Evolutionary conservation across 1,140 invertebrate species (phyloP).

Genomic region (Drosophila auraria): DNA sequence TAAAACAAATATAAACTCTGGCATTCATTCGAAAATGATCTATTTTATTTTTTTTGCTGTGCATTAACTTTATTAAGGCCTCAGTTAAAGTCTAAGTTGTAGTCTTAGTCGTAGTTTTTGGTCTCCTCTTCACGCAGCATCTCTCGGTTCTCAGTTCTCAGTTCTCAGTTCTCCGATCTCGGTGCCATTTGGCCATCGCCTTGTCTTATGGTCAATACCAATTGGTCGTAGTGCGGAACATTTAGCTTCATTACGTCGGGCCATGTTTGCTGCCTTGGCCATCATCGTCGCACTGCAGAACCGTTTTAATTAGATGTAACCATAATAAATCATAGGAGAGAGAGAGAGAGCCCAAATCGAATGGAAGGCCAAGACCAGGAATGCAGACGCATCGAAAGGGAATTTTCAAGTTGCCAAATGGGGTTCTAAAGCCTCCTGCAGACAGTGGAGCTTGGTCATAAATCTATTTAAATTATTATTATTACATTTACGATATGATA

Average conservation of each 20-base stretch:
- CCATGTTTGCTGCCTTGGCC: conserved; percentile 61
- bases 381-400: conserved; percentile 40
- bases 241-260: conserved; percentile 82
- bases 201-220: conserved; percentile 79
- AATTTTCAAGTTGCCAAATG: conserved; percentile 32
- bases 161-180: conserved; percentile 5
- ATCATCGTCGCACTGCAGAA: conserved; percentile 61
- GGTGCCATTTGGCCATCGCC: conserved; percentile 26
- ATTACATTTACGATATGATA: no score
- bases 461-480: neutral
- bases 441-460: neutral
- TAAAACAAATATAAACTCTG: no score
- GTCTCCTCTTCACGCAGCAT: conserved; percentile 19
- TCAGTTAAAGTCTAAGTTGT: conserved; percentile 1
- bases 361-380: conserved; percentile 3
- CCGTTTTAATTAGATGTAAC: conserved; percentile 82
- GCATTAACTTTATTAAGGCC: neutral
- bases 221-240: conserved; percentile 79
- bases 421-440: neutral
- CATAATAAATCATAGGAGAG: conserved; percentile 72
- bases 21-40: neutral
- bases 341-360: conserved; percentile 32
- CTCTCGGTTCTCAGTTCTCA: neutral
- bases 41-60: conserved; percentile 6
- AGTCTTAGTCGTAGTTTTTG: conserved; percentile 11